Evolutionary conservation across 2,797 vertebrate species (phyloP).

Genomic region (Centropyge bicolor): DNA sequence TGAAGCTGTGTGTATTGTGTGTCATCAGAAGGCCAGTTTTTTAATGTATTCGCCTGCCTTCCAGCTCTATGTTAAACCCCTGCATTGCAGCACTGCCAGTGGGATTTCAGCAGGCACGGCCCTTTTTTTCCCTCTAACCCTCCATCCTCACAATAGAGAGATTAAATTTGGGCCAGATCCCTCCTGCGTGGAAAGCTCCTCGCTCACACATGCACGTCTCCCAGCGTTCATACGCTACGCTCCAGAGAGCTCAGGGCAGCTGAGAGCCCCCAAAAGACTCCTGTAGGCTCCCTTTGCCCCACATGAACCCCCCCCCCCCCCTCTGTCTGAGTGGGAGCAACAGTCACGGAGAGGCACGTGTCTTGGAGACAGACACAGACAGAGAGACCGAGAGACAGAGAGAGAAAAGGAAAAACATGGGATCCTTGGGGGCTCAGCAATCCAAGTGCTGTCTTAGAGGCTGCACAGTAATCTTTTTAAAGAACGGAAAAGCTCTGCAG

Average conservation of each 20-base stretch:
- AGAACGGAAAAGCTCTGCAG: constrained; percentile 55
- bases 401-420: constrained; percentile 57
- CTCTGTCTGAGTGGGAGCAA: constrained; percentile 59
- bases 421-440: constrained; percentile 66
- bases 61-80: constrained; percentile 83
- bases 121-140: constrained; percentile 66
- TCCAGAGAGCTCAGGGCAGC: constrained; percentile 70
- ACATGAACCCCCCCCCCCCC: constrained; percentile 32
- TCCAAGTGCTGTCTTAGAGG: constrained; percentile 68
- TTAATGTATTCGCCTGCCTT: constrained; percentile 75
- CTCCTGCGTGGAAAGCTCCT: constrained; percentile 74
- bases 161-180: constrained; percentile 83
- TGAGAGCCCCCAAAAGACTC: constrained; percentile 71
- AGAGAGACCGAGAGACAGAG: constrained; percentile 46
- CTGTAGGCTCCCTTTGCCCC: constrained; percentile 58
- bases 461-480: constrained; percentile 69
- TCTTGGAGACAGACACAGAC: constrained; percentile 75
- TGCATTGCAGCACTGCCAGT: constrained; percentile 87
- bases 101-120: constrained; percentile 81
- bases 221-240: constrained; percentile 68
- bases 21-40: constrained; percentile 60
- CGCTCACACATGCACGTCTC: constrained; percentile 73
- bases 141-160: constrained; percentile 79
- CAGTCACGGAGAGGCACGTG: constrained; percentile 73
- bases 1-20: constrained; percentile 29